phyloP scores from a whole-genome alignment of 2,888 invertebrate genomes.

The Oscheius sp. region DNA sequence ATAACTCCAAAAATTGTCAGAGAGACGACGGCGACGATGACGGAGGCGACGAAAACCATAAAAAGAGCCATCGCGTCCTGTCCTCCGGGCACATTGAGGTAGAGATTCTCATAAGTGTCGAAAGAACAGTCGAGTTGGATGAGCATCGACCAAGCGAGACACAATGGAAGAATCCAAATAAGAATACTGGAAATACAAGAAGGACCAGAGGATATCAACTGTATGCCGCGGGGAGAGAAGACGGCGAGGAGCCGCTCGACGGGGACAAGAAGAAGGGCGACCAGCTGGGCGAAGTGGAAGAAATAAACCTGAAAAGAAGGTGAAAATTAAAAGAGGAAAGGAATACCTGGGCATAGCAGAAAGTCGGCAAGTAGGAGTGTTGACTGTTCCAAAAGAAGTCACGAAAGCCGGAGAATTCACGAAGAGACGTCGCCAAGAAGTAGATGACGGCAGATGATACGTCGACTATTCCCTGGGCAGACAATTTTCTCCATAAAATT shows the following conservation, averaged over 20 bases:
- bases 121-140: conserved; percentile 19
- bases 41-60: neutral
- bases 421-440: neutral
- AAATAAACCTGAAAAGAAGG: conserved; percentile 8
- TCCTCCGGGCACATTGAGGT: neutral
- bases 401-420: conserved; percentile 3
- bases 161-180: conserved; percentile 20
- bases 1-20: neutral
- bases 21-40: neutral
- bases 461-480: conserved; percentile 16
- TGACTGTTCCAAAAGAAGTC: conserved; percentile 28
- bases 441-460: conserved; percentile 11
- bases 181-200: conserved; percentile 23
- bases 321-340: neutral
- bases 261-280: conserved; percentile 4
- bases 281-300: conserved; percentile 26
- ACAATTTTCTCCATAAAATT: neutral
- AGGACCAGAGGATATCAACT: neutral
- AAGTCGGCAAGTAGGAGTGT: conserved; percentile 20
- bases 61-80: neutral
- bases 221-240: neutral
- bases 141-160: conserved; percentile 23
- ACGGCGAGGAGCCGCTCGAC: conserved; percentile 10
- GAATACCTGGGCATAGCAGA: conserved; percentile 28
- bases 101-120: neutral